These are phyloP conservation scores for Anas acuta DNA, from an alignment of 2,797 vertebrate species.

Conservation along the genomic window DNA sequence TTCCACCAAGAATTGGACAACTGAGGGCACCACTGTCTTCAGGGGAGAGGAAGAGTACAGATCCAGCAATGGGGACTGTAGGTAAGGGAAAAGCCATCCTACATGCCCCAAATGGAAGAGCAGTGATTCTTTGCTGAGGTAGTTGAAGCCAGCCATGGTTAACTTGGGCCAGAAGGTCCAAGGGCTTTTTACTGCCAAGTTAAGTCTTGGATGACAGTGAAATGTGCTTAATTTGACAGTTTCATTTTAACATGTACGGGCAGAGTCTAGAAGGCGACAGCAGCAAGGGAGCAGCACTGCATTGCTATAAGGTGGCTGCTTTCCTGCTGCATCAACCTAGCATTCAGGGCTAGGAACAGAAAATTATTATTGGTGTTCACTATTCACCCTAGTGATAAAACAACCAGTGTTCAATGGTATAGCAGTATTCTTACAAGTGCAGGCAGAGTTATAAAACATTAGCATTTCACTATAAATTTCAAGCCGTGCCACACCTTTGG, in stretches of 20 bases:
- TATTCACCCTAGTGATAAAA: neutral
- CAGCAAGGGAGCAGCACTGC: slow-evolving; percentile 26
- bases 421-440: neutral
- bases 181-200: slow-evolving; percentile 63
- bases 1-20: neutral
- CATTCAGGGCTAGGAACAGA: slow-evolving; percentile 1
- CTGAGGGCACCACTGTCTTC: neutral
- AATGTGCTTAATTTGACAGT: slow-evolving; percentile 69
- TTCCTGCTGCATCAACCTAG: neutral
- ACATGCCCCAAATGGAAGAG: neutral
- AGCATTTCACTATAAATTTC: neutral
- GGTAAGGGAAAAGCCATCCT: neutral
- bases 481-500: neutral
- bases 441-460: neutral
- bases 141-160: slow-evolving; percentile 57
- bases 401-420: neutral
- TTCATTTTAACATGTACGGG: slow-evolving; percentile 65
- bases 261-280: slow-evolving; percentile 47
- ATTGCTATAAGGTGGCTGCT: slow-evolving; percentile 22
- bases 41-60: neutral
- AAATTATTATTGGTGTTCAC: neutral
- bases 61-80: neutral
- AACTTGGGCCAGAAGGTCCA: slow-evolving; percentile 71
- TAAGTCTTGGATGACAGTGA: slow-evolving; percentile 65
- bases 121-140: neutral